Evolutionary conservation across 1,140 invertebrate species (phyloP).

Genomic region (Thaumatotibia leucotreta): DNA sequence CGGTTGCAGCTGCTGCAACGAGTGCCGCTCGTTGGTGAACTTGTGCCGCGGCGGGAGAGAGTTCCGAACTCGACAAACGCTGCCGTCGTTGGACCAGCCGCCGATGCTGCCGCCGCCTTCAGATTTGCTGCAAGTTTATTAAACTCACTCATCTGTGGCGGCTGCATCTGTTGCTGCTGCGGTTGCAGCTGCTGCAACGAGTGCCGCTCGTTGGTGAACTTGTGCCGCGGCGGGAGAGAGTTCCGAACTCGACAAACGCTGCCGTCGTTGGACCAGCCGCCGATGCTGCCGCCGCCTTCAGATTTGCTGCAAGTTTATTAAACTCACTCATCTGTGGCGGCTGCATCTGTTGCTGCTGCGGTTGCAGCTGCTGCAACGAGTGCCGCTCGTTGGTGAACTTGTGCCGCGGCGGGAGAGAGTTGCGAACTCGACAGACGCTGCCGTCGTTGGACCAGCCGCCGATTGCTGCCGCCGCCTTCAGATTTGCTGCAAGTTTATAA

Average conservation of each 20-base stretch:
- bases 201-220: constrained; percentile 67
- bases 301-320: constrained; percentile 50
- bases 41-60: constrained; percentile 59
- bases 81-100: constrained; percentile 64
- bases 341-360: constrained; percentile 20
- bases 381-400: constrained; percentile 69
- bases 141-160: constrained; percentile 30
- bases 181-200: constrained; percentile 38
- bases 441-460: constrained; percentile 66
- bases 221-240: constrained; percentile 57
- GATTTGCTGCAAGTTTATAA: constrained; percentile 54
- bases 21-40: constrained; percentile 65
- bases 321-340: constrained; percentile 32
- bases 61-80: constrained; percentile 62
- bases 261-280: constrained; percentile 64
- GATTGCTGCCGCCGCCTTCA: constrained; percentile 57
- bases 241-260: constrained; percentile 64
- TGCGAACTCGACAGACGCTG: constrained; percentile 61
- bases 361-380: constrained; percentile 37
- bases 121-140: constrained; percentile 49
- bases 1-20: constrained; percentile 36
- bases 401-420: constrained; percentile 57
- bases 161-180: constrained; percentile 20
- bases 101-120: constrained; percentile 61
- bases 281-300: constrained; percentile 58